Base-by-base conservation (phyloP, 2,888 invertebrate genomes). In the Nymphalis c-album region DNA sequence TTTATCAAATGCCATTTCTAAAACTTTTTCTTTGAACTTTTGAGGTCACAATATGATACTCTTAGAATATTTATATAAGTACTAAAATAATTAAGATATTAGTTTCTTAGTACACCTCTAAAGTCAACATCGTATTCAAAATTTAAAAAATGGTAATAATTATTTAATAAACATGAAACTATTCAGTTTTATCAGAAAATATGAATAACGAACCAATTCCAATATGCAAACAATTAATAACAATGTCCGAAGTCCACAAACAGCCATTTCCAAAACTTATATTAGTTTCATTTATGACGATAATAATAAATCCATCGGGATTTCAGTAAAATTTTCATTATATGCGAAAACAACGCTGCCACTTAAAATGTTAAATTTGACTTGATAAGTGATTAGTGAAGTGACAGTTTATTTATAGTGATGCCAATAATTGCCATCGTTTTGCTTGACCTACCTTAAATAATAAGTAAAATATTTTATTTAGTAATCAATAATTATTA, bases 211-310 rank as follows among this genome's bases (percentile, higher is more conserved):
- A 85, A 91, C 92, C 89, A 92, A 77, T 81, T 91, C 87, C 61
- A 92, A 79, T 75, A 91, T 85, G 82, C 91, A 92, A 73, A 91
- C 87, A 73, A 90, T 90, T 77, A 92, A 81, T 77, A 91, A 81
- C 77, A 91, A 79, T 66, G 90, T 91, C 77, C 92, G 83, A 67
- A 91, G 76, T 72, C 90, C 87, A 82, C 91, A 92, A 83, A 92
- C 87, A 78, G 91, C 91, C 91, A 92, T 92, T 80, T 81, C 84
- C 74, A 73, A 62, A 71, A 57, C 64, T 64, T 63, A 53, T 64
- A 61, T 47, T 58, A 64, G 40, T 74, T 71, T 70, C 62, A 73
- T 68, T 72, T 70, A 71, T 68, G 50, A 60, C 63, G 45, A 70
- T 63, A 63, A 31, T 65, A 65, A 60, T 50, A 57, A 47, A 35